Percentiles rank a stretch among this genome's conserved stretches.
Evolutionary conservation across 1,140 invertebrate genomes (phyloP).

Genomic region (Panulirus ornatus): DNA sequence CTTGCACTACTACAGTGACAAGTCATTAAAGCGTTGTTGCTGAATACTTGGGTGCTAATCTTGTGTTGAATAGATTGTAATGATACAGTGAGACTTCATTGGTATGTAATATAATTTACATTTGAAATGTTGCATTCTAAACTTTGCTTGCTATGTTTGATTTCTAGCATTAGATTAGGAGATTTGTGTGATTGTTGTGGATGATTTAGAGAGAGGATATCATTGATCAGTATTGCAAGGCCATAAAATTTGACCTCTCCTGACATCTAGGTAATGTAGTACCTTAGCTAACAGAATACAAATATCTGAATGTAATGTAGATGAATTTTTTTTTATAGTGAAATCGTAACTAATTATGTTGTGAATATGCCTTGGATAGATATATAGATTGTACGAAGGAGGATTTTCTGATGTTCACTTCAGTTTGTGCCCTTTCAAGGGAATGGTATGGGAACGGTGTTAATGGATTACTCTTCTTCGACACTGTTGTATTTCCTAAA

Average conservation of each 20-base stretch:
- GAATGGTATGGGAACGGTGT: too few species aligned
- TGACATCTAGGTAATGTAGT: neutral
- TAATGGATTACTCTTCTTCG: too few species aligned
- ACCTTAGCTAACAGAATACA: neutral
- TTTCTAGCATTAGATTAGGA: neutral
- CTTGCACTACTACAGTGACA: conserved; percentile 1
- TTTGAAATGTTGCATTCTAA: neutral
- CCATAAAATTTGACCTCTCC: neutral
- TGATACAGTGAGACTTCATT: conserved; percentile 10
- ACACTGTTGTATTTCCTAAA: too few species aligned
- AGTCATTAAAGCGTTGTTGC: conserved; percentile 30
- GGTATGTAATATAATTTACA: conserved; percentile 12
- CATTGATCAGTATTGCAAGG: neutral
- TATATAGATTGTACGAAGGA: too few species aligned
- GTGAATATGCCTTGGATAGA: too few species aligned
- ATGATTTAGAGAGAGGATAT: neutral
- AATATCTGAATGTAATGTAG: neutral
- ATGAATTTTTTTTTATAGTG: neutral
- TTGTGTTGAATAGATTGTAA: conserved; percentile 38
- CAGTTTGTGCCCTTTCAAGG: too few species aligned
- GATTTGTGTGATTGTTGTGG: neutral
- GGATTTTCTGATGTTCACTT: too few species aligned
- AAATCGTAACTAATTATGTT: too few species aligned
- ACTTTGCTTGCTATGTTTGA: neutral
- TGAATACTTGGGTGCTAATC: conserved; percentile 52